Evolutionary conservation across 2,113 vertebrate genomes (phyloP).

Genomic region (Vicugna pacos): DNA sequence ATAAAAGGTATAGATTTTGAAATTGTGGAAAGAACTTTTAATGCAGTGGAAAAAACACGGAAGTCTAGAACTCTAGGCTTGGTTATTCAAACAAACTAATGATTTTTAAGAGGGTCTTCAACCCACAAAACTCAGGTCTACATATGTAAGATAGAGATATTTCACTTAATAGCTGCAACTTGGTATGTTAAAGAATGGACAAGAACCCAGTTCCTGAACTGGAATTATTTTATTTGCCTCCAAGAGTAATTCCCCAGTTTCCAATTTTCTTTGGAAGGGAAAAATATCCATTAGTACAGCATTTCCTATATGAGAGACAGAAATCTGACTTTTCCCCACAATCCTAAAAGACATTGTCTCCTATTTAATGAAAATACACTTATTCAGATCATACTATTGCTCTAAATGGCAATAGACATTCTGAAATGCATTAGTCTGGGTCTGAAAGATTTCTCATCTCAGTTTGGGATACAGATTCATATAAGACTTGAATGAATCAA

Average conservation of each 20-base stretch:
- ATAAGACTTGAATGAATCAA: slow-evolving; percentile 61
- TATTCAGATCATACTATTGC: slow-evolving; percentile 44
- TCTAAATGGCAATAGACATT: slow-evolving; percentile 26
- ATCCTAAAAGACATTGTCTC: slow-evolving; percentile 38
- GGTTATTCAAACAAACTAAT: neutral
- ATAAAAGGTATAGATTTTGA: neutral
- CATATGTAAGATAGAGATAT: neutral
- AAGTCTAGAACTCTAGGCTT: neutral
- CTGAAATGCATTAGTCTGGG: slow-evolving; percentile 48
- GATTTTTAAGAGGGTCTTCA: neutral
- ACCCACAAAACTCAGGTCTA: neutral
- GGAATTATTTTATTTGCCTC: slow-evolving; percentile 1
- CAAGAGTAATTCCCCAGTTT: slow-evolving; percentile 32
- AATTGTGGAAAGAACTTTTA: neutral
- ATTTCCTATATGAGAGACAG: neutral
- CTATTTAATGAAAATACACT: slow-evolving; percentile 19
- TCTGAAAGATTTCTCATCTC: slow-evolving; percentile 63
- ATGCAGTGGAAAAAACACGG: neutral
- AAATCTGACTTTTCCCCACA: slow-evolving; percentile 13
- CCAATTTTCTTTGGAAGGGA: neutral
- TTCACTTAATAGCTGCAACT: neutral
- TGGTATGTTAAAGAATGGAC: neutral
- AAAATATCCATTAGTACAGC: neutral
- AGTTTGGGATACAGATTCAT: slow-evolving; percentile 54
- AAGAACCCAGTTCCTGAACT: neutral